Base-by-base conservation (phyloP, 2,113 vertebrate genomes). In the Dolichotis patagonum region DNA sequence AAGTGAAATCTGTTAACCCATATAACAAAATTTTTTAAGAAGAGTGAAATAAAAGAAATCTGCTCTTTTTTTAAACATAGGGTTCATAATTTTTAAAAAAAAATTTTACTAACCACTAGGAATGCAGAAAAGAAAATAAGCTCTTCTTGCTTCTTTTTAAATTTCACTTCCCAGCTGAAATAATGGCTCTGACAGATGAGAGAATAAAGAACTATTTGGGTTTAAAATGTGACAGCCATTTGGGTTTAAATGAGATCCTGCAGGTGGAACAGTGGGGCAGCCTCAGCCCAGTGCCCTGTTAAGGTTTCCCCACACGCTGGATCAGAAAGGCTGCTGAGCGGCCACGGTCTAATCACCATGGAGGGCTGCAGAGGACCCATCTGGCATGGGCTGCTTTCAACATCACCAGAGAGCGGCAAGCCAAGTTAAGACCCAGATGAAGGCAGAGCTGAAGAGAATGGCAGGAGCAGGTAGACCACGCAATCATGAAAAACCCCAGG, bases 361-460 rank as follows among this genome's bases (percentile, higher is more conserved):
- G 43, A 95, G 71, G 62, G 3, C 32, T 63, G 52, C 0, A 5
- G 30, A 77, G 52, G 35, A 43, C 71, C 43, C 54, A 35, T 52
- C 63, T 35, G 9, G 54, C 80, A 1, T 0, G n/a, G 83, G 86
- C 1, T 78, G n/a, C 81, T 90, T 89, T 77, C n/a, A 32, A 30
- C 52, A 20, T 62, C 89, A 52, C n/a, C 35, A 75, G 49, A 43
- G 62, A 63, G 83, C 19, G 62, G 85, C 93, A 92, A 78, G 69
- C 41, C 60, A 20, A 75, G 63, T 93, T 65, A 96, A 69, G 49
- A 94, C 88, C 94, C 49, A 85, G 77, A 96, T 43, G 43, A 90
- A 81, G 38, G 65, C 38, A n/a, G 75, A 75, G 67, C 75, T 60
- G 65, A 43, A 54, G 62, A 91, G 71, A 81, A 85, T 30, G 43